A percentile compares a stretch with the other conserved stretches of the same genome.
These are phyloP conservation scores for Stichopus horrens DNA, from an alignment of 53 echinoderm and acorn worm species.

Conservation along the genomic window DNA sequence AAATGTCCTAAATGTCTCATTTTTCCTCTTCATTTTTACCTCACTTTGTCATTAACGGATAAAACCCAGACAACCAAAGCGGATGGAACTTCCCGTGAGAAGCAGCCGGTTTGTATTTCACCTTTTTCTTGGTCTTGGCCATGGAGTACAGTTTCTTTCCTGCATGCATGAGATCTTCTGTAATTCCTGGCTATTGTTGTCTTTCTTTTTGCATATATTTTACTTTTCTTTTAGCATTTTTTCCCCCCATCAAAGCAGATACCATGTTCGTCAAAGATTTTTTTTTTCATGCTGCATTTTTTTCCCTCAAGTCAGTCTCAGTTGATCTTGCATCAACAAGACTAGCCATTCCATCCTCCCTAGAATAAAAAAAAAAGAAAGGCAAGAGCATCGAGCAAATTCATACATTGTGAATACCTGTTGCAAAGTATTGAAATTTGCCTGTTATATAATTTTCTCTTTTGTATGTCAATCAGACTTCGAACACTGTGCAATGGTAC, in stretches of 20 bases:
- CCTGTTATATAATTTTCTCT: too few relatives aligned
- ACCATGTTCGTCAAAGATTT: too few relatives aligned
- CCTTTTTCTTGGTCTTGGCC: neutral
- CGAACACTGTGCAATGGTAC: too few relatives aligned
- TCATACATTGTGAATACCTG: too few relatives aligned
- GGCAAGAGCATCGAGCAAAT: too few relatives aligned
- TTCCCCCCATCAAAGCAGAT: neutral
- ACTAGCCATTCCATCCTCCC: too few relatives aligned
- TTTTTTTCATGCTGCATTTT: too few relatives aligned
- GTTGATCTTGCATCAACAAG: too few relatives aligned
- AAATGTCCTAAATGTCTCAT: constrained; percentile 29
- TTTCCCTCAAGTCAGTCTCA: too few relatives aligned
- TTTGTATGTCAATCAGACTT: too few relatives aligned
- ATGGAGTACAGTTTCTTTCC: neutral
- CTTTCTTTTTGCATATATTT: neutral
- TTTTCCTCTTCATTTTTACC: constrained; percentile 30
- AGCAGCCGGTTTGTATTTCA: constrained; percentile 40
- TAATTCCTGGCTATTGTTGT: constrained; percentile 2
- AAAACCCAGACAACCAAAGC: constrained; percentile 13
- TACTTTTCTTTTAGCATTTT: neutral
- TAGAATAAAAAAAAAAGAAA: too few relatives aligned
- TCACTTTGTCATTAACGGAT: constrained; percentile 20
- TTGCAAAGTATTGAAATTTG: too few relatives aligned
- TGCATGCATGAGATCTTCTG: neutral
- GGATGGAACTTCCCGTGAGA: constrained; percentile 29